Percentiles rank a stretch among this genome's conserved stretches.
Conservation (phyloP, 2,113 vertebrate genomes). For the Seriola quinqueradiata region DNA sequence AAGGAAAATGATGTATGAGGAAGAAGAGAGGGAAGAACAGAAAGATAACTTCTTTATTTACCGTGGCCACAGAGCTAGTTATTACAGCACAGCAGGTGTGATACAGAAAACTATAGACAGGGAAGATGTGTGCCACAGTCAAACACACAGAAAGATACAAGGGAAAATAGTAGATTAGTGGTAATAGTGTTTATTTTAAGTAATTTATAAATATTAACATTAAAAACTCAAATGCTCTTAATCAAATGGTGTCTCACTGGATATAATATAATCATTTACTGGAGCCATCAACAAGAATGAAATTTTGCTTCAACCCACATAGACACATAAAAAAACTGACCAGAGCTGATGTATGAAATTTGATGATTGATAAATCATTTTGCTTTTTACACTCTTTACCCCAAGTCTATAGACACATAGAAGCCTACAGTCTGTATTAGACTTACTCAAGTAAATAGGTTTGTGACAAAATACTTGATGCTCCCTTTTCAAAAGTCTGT, state of each 20-base stretch:
- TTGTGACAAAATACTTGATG: too few species aligned
- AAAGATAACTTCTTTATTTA: slow-evolving; percentile 6
- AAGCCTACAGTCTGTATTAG: too few species aligned
- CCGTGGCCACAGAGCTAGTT: slow-evolving; percentile 1
- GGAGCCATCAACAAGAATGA: background rate
- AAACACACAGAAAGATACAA: background rate
- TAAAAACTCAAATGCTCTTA: too few species aligned
- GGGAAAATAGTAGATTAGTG: background rate
- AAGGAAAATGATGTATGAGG: slow-evolving; percentile 1
- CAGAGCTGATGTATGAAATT: too few species aligned
- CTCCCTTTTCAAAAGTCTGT: too few species aligned
- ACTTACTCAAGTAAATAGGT: too few species aligned
- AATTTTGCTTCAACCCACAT: background rate
- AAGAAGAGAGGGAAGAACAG: background rate
- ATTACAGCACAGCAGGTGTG: slow-evolving; percentile 30
- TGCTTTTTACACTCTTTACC: too few species aligned
- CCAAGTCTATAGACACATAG: too few species aligned
- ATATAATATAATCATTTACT: background rate
- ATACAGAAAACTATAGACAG: background rate
- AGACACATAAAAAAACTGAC: too few species aligned
- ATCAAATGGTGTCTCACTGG: background rate
- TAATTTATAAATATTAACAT: too few species aligned
- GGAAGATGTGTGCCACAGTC: background rate
- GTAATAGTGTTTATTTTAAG: background rate
- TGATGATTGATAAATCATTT: too few species aligned